Evolutionary conservation across 2,113 vertebrate genomes (phyloP).

Genomic region (Takifugu bimaculatus): DNA sequence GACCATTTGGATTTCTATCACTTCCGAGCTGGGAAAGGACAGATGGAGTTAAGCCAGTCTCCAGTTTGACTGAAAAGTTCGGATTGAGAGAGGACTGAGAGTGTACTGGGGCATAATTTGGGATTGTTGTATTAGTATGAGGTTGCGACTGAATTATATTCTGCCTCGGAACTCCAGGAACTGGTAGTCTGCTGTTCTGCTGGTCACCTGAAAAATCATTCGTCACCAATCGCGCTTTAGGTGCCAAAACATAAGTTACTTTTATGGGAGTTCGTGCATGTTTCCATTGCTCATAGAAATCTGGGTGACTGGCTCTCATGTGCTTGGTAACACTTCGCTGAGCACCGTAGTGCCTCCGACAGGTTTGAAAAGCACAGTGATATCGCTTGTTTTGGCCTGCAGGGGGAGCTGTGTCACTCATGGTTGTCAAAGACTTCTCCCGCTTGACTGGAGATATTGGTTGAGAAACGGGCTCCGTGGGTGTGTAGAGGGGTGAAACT

Average conservation of each 20-base stretch:
- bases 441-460: conserved; percentile 27
- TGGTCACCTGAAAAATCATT: conserved; percentile 67
- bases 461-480: conserved; percentile 27
- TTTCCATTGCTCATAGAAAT: conserved; percentile 89
- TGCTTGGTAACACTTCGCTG: conserved; percentile 91
- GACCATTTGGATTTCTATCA: conserved; percentile 19
- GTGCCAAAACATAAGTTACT: conserved; percentile 60
- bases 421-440: conserved; percentile 17
- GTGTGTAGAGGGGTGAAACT: conserved; percentile 18
- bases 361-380: conserved; percentile 85
- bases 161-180: conserved; percentile 71
- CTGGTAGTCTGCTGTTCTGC: conserved; percentile 34
- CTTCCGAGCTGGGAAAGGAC: conserved; percentile 78
- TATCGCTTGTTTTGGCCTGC: conserved; percentile 73
- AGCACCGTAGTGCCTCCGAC: conserved; percentile 87
- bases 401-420: conserved; percentile 4
- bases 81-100: conserved; percentile 70
- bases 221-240: conserved; percentile 57
- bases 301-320: conserved; percentile 89
- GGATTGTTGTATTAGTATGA: conserved; percentile 30
- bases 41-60: conserved; percentile 76
- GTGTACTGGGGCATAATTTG: conserved; percentile 59
- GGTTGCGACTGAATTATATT: conserved; percentile 51
- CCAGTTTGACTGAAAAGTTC: conserved; percentile 77
- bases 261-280: conserved; percentile 79